Evolutionary conservation across 2,797 vertebrate species (phyloP), one percentile per base, ranked within the genome.

Genomic region (Urocyon cinereoargenteus): DNA sequence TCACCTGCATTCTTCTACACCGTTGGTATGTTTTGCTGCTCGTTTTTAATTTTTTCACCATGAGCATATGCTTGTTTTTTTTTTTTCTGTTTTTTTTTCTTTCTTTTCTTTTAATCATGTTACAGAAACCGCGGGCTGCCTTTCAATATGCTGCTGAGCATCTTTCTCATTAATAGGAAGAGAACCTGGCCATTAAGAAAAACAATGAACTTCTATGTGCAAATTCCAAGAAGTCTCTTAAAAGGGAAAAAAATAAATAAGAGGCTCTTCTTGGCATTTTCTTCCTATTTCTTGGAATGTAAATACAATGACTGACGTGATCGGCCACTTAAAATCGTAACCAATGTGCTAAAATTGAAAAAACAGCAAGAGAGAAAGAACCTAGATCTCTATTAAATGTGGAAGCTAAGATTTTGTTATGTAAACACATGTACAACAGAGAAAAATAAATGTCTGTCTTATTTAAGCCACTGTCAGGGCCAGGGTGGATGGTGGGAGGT

Each of bases 311-410:
- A 53, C 15, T 66, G 19, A 75, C n/a, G 73, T 91, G 61, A 90
- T 70, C 13, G 21, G 16, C 6, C 24, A 55, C 59, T 85, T 81
- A 57, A 55, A 94, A 40, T 84, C 57, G 68, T 3, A 88, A 24
- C 51, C 68, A 59, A 75, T 34, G n/a, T 64, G 53, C 26, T 96
- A 40, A 94, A 57, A 59, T 91, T 18, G 10, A 16, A 45, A 68
- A 53, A 96, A 86, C 24, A 88, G 70, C 28, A 82, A 70, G 22
- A 78, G 14, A 79, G 57, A 87, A 94, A 72, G 24, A 87, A 88
- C 11, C 22, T 66, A 73, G 8, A 45, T 57, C n/a, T 84, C 51
- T 57, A 51, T 18, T 45, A 24, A 70, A 95, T 87, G 40, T 26
- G 15, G n/a, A 77, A 78, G 62, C 15, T 91, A 95, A 78, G 40